phyloP scores from a whole-genome alignment of 2,888 invertebrate genomes.

The Steinernema hermaphroditum region DNA sequence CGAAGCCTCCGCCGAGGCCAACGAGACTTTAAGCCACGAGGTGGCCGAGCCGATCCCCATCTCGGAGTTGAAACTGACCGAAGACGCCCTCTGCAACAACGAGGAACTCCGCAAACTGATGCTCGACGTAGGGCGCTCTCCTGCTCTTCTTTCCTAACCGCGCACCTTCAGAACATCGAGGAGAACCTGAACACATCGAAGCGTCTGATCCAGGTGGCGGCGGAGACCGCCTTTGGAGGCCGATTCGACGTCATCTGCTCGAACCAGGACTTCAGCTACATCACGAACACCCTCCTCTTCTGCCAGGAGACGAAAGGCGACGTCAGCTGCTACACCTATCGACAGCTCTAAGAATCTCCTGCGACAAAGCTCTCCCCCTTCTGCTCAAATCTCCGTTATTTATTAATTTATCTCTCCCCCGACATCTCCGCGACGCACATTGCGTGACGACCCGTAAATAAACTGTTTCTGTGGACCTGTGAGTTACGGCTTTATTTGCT shows the following conservation, averaged over 20 bases:
- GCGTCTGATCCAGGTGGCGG: conserved; percentile 62
- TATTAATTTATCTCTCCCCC: conserved; percentile 22
- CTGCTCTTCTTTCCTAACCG: background rate
- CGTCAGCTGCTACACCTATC: conserved; percentile 63
- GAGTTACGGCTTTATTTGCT: background rate
- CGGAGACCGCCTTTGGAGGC: conserved; percentile 64
- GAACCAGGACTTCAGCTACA: conserved; percentile 63
- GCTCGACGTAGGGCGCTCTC: conserved; percentile 47
- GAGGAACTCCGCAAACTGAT: conserved; percentile 61
- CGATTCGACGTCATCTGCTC: conserved; percentile 62
- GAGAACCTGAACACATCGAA: conserved; percentile 64
- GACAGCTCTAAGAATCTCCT: conserved; percentile 54
- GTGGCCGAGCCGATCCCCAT: conserved; percentile 30
- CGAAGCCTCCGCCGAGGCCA: conserved; percentile 29
- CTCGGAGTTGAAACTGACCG: conserved; percentile 55
- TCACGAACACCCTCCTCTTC: conserved; percentile 61
- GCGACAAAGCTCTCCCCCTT: conserved; percentile 35
- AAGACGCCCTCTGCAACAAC: conserved; percentile 64
- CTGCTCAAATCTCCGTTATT: conserved; percentile 21
- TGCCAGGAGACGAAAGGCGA: conserved; percentile 62
- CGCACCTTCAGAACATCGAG: conserved; percentile 55
- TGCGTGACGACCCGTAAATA: background rate
- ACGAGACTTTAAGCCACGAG: conserved; percentile 43
- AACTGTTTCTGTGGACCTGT: background rate
- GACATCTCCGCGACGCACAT: too few species aligned